These are phyloP conservation scores for Bergia puertoricense DNA, from an alignment of 92 coral and sea anemone genomes.

Conservation along the genomic window DNA sequence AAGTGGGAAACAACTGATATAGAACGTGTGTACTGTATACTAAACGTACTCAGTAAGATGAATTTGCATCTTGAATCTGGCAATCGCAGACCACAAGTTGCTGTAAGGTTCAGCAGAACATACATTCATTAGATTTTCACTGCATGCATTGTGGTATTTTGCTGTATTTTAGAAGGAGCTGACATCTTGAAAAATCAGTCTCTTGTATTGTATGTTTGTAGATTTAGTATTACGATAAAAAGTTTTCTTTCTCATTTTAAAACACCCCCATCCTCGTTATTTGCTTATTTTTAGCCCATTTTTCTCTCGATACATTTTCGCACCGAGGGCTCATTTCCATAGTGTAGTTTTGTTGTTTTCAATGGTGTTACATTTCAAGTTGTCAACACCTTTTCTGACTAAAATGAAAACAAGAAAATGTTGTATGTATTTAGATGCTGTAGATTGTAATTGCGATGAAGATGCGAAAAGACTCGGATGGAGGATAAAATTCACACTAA, in stretches of 20 bases:
- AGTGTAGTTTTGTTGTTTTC: neutral
- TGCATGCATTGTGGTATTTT: neutral
- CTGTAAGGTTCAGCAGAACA: neutral
- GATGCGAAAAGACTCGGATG: too few species aligned
- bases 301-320: neutral
- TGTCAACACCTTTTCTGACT: neutral
- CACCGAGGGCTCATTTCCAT: too few species aligned
- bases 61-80: neutral
- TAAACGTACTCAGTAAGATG: neutral
- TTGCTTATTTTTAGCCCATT: neutral
- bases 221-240: neutral
- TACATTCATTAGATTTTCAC: neutral
- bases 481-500: neutral
- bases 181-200: slow-evolving; percentile 7
- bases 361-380: neutral
- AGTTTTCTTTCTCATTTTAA: neutral
- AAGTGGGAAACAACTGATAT: neutral
- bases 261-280: neutral
- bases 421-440: neutral
- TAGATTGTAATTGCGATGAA: too few species aligned
- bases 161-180: neutral
- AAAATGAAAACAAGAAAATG: neutral
- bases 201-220: neutral
- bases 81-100: neutral
- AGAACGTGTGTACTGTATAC: neutral